Evolutionary conservation across 2,797 vertebrate genomes (phyloP).

Genomic region (Melanotaenia maccullochi): DNA sequence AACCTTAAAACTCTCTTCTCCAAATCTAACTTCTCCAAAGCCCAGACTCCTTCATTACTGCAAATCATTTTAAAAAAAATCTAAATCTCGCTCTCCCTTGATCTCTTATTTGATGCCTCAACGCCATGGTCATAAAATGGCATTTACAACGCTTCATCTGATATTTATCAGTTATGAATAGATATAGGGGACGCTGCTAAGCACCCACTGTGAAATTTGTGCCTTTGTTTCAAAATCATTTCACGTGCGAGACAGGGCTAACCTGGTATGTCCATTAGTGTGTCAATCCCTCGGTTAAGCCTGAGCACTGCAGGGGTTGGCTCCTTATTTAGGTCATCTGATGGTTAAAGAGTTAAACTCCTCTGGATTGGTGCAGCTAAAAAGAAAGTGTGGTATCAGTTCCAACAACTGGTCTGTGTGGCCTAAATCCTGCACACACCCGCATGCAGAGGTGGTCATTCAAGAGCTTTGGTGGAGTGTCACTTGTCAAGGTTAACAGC

Average conservation of each 20-base stretch:
- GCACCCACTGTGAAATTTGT: background rate
- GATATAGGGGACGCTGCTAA: background rate
- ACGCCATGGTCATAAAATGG: background rate
- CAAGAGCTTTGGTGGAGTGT: rapidly evolving
- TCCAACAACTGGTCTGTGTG: constrained; percentile 32
- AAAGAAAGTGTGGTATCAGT: constrained; percentile 8
- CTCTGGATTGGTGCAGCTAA: constrained; percentile 36
- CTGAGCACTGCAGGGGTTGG: constrained; percentile 52
- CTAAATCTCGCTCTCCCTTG: background rate
- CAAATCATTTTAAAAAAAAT: background rate
- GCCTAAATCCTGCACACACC: constrained; percentile 30
- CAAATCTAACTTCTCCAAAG: constrained; percentile 40
- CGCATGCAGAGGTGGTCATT: background rate
- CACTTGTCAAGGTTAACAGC: background rate
- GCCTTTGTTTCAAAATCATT: constrained; percentile 11
- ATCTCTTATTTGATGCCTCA: background rate
- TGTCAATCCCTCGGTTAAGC: constrained; percentile 66
- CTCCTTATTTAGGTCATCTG: constrained; percentile 72
- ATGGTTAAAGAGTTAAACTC: constrained; percentile 59
- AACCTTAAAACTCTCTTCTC: constrained; percentile 47
- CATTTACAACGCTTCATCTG: background rate
- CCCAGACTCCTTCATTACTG: background rate
- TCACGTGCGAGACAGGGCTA: constrained; percentile 5
- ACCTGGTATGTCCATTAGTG: constrained; percentile 53
- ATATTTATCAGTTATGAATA: background rate